These are phyloP conservation scores for Lobophora halterata DNA, from an alignment of 2,888 invertebrate genomes.

Conservation along the genomic window DNA sequence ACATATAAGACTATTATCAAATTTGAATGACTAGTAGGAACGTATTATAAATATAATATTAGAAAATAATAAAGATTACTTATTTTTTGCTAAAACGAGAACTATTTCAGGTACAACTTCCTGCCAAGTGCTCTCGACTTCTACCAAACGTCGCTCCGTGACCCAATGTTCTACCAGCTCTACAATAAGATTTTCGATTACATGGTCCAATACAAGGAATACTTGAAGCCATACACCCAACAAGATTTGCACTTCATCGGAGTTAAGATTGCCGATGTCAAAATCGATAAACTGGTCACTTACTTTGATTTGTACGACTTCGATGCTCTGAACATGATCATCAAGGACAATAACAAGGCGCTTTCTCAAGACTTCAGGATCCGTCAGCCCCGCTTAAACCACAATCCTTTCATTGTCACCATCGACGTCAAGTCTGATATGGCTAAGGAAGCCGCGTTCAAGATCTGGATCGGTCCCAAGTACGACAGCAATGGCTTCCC, in stretches of 20 bases:
- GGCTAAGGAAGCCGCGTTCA: conserved; percentile 79
- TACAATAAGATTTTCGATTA: conserved; percentile 82
- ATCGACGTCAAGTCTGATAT: conserved; percentile 82
- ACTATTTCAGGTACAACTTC: conserved; percentile 58
- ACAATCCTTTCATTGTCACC: conserved; percentile 83
- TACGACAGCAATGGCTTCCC: conserved; percentile 79
- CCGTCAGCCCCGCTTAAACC: conserved; percentile 86
- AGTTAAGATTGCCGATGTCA: conserved; percentile 81
- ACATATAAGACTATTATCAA: too few species aligned
- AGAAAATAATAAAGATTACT: too few species aligned
- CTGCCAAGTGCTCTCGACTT: conserved; percentile 82
- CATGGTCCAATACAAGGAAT: conserved; percentile 82
- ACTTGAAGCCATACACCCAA: conserved; percentile 79
- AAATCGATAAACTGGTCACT: conserved; percentile 82
- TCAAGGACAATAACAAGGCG: conserved; percentile 48
- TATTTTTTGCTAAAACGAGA: conserved; percentile 16
- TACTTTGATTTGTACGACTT: conserved; percentile 84
- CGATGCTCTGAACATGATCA: conserved; percentile 80
- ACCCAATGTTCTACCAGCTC: conserved; percentile 86
- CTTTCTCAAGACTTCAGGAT: conserved; percentile 71
- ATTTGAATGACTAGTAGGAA: too few species aligned
- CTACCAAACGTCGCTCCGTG: conserved; percentile 84
- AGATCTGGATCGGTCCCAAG: conserved; percentile 86
- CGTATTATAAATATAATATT: too few species aligned
- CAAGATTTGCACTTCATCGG: conserved; percentile 81